Conservation (phyloP, 2,113 vertebrate genomes). For the Ameiurus melas region DNA sequence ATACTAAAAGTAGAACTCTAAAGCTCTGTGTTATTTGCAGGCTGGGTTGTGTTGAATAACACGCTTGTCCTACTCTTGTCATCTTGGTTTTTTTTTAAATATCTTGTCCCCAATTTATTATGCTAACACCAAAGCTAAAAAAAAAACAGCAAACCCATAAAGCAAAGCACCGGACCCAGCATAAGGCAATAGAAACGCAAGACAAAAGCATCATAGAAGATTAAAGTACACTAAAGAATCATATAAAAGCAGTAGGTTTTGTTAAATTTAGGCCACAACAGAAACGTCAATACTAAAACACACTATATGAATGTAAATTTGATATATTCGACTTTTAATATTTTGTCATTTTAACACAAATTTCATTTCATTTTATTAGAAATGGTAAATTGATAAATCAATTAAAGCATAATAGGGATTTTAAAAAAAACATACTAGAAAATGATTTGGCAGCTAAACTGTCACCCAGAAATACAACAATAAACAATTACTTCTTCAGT, state of each 20-base stretch:
- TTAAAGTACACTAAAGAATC: background rate
- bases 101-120: background rate
- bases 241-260: background rate
- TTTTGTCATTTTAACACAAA: background rate
- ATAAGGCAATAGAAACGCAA: background rate
- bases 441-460: background rate
- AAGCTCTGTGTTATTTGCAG: background rate
- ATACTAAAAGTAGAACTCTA: slow-evolving; percentile 11
- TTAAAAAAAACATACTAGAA: background rate
- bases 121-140: background rate
- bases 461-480: background rate
- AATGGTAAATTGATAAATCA: background rate
- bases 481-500: background rate
- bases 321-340: background rate
- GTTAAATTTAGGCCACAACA: too few relatives aligned
- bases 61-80: background rate
- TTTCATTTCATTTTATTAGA: background rate
- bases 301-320: background rate
- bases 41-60: background rate
- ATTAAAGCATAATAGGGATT: background rate
- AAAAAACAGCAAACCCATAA: too few relatives aligned
- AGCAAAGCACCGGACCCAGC: background rate
- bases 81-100: background rate
- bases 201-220: background rate
- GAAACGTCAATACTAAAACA: background rate